phyloP scores from a whole-genome alignment of 2,113 vertebrate genomes.

The Labrus mixtus region DNA sequence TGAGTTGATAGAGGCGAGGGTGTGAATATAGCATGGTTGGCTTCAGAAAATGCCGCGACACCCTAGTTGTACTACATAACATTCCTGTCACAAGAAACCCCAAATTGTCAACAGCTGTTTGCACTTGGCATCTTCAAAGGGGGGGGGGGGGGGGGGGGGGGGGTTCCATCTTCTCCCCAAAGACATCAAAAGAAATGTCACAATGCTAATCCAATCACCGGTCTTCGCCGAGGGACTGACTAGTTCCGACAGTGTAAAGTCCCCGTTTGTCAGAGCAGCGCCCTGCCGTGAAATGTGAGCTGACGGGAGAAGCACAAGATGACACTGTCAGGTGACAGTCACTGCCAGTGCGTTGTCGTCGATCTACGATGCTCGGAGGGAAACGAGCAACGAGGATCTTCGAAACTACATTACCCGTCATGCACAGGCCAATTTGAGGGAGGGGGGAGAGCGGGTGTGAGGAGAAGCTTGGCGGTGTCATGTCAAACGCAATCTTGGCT shows the following conservation, averaged over 20 bases:
- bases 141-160: background rate
- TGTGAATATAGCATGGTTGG: slow-evolving; percentile 53
- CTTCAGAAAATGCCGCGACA: slow-evolving; percentile 33
- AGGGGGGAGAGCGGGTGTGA: background rate
- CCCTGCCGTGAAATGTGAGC: slow-evolving; percentile 60
- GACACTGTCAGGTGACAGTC: slow-evolving; percentile 62
- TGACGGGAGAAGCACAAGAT: slow-evolving; percentile 62
- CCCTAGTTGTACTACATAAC: slow-evolving; percentile 18
- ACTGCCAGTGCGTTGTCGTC: slow-evolving; percentile 24
- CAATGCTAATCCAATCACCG: slow-evolving; percentile 58
- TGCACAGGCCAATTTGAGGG: slow-evolving; percentile 27
- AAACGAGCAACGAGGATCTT: slow-evolving; percentile 11
- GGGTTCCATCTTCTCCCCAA: slow-evolving; percentile 22
- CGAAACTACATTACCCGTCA: slow-evolving; percentile 55
- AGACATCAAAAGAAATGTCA: slow-evolving; percentile 52
- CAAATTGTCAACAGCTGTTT: slow-evolving; percentile 60
- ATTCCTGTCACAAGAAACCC: slow-evolving; percentile 45
- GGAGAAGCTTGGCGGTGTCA: slow-evolving; percentile 1
- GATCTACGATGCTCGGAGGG: slow-evolving; percentile 4
- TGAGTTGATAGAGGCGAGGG: slow-evolving; percentile 28
- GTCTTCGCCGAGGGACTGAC: slow-evolving; percentile 40
- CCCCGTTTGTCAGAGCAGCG: slow-evolving; percentile 58
- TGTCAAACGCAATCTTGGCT: slow-evolving; percentile 47
- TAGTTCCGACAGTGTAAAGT: slow-evolving; percentile 48
- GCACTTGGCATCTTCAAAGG: slow-evolving; percentile 31